Evolutionary conservation across 2,888 invertebrate genomes (phyloP).

Genomic region (Lypha dubia): DNA sequence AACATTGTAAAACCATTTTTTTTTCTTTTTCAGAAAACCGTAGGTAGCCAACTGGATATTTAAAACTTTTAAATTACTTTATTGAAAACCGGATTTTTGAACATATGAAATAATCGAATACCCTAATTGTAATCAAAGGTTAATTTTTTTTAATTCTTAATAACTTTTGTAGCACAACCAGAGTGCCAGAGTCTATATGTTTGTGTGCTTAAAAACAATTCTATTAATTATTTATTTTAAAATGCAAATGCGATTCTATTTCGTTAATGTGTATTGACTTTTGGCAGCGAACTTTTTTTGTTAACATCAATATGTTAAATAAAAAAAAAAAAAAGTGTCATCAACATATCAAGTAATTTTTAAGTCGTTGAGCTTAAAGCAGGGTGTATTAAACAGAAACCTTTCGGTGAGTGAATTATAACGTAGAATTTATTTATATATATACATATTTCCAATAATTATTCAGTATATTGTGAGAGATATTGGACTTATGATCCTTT

Average conservation of each 20-base stretch:
- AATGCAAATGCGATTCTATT: slow-evolving; percentile 49
- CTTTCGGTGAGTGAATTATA: not conserved
- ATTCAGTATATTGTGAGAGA: not conserved
- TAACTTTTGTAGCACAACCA: slow-evolving; percentile 15
- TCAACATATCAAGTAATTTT: not conserved
- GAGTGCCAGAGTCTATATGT: slow-evolving; percentile 35
- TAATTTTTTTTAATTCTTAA: slow-evolving; percentile 4
- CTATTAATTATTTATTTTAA: slow-evolving; percentile 37
- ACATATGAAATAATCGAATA: not conserved
- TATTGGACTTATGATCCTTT: not conserved
- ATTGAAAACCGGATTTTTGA: too few species aligned
- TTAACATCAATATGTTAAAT: slow-evolving; percentile 19
- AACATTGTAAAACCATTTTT: too few species aligned
- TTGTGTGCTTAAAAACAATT: slow-evolving; percentile 14
- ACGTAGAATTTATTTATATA: not conserved
- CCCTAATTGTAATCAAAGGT: not conserved
- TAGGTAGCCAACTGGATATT: too few species aligned
- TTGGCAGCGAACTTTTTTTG: slow-evolving; percentile 8
- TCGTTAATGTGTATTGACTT: slow-evolving; percentile 31
- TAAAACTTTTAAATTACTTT: too few species aligned
- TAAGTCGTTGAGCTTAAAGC: not conserved
- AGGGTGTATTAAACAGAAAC: not conserved
- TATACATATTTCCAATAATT: not conserved
- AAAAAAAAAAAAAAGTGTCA: slow-evolving; percentile 21
- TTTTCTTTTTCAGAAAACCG: too few species aligned